Evolutionary conservation across 2,113 vertebrate genomes (phyloP).

Genomic region (Porphyrio hochstetteri): DNA sequence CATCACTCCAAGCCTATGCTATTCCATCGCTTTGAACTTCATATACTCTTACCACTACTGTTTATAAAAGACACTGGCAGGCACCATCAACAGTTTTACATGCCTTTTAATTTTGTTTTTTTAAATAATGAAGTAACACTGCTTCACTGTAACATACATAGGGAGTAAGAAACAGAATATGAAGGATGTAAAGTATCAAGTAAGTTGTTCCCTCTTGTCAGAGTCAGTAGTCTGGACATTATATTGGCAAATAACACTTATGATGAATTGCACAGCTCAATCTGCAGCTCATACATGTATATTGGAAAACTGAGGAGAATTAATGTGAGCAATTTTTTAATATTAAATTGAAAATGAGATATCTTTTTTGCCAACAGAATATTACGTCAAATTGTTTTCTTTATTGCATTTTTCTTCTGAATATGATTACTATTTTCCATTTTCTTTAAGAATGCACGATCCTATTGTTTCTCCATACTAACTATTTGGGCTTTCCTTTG

Average conservation of each 20-base stretch:
- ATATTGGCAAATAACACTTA: slow-evolving; percentile 62
- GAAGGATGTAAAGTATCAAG: slow-evolving; percentile 40
- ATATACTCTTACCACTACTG: background rate
- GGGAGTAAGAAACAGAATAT: background rate
- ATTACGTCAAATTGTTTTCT: slow-evolving; percentile 66
- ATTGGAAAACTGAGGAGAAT: slow-evolving; percentile 67
- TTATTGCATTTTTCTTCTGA: slow-evolving; percentile 66
- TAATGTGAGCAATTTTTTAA: slow-evolving; percentile 71
- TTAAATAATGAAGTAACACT: background rate
- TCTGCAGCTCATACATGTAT: slow-evolving; percentile 70
- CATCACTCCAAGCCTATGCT: background rate
- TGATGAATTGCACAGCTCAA: slow-evolving; percentile 67
- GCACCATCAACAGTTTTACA: background rate
- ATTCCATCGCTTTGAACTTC: background rate
- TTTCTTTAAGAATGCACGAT: slow-evolving; percentile 60
- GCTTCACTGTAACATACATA: background rate
- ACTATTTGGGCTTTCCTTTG: slow-evolving; percentile 37
- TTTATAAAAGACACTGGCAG: background rate
- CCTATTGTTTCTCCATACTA: slow-evolving; percentile 45
- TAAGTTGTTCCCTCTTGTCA: slow-evolving; percentile 59
- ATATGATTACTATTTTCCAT: slow-evolving; percentile 59
- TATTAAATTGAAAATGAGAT: slow-evolving; percentile 70
- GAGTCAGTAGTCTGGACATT: slow-evolving; percentile 46
- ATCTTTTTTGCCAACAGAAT: slow-evolving; percentile 68
- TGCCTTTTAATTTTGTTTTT: background rate